Conservation (phyloP, 2,797 vertebrate genomes). For the Sebastes diaconus region DNA sequence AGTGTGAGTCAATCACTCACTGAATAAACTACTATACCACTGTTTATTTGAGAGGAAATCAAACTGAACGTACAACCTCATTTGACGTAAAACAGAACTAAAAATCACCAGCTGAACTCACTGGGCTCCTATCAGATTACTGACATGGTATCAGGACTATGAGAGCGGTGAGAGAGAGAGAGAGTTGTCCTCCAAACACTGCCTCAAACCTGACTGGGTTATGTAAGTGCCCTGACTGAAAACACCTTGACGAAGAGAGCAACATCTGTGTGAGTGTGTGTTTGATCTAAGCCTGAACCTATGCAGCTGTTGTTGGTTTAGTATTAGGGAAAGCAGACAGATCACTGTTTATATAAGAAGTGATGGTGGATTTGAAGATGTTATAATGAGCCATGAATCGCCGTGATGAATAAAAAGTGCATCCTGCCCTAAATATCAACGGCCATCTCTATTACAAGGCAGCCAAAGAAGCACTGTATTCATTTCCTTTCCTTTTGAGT, state of each 20-base stretch:
- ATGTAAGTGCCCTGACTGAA: constrained; percentile 4
- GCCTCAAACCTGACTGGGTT: constrained; percentile 16
- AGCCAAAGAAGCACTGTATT: background rate
- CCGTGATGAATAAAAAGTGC: background rate
- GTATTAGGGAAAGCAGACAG: background rate
- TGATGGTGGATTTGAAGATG: background rate
- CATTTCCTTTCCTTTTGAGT: background rate
- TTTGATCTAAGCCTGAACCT: background rate
- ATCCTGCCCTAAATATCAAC: constrained; percentile 2
- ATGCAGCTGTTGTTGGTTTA: background rate
- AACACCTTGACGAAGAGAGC: background rate
- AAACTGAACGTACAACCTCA: background rate
- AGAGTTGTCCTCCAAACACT: background rate
- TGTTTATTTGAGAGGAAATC: background rate
- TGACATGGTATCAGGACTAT: constrained; percentile 4
- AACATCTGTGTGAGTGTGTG: constrained; percentile 22
- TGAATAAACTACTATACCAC: background rate
- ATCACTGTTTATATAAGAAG: constrained; percentile 1
- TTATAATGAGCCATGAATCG: background rate
- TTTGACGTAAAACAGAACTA: background rate
- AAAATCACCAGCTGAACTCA: background rate
- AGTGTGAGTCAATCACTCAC: background rate
- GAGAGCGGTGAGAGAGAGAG: background rate
- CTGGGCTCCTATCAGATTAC: background rate
- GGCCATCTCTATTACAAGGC: background rate